Evolutionary conservation across 2,797 vertebrate genomes (phyloP).

Genomic region (Naso thynnoides): DNA sequence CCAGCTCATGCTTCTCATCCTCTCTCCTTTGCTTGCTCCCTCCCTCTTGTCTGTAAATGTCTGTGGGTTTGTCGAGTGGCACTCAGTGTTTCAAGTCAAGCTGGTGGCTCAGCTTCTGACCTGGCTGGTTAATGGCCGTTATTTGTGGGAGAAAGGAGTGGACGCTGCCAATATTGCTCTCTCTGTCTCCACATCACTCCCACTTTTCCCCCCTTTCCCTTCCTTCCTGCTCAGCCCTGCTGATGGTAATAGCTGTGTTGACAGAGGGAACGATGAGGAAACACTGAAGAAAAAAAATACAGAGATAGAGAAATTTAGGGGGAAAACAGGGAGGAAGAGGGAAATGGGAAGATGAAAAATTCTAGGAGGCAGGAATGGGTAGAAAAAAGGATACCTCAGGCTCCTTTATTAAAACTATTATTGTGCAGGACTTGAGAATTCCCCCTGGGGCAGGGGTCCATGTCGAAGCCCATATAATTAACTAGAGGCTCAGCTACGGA

Average conservation of each 20-base stretch:
- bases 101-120: conserved; percentile 94
- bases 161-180: conserved; percentile 71
- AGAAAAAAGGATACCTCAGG: conserved; percentile 76
- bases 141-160: conserved; percentile 90
- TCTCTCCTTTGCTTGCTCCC: conserved; percentile 13
- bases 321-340: conserved; percentile 44
- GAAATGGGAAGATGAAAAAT: conserved; percentile 53
- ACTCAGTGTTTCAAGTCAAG: conserved; percentile 95
- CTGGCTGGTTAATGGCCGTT: conserved; percentile 96
- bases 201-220: conserved; percentile 42
- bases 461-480: conserved; percentile 99
- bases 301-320: conserved; percentile 41
- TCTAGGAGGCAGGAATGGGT: conserved; percentile 39
- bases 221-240: conserved; percentile 56
- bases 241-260: conserved; percentile 70
- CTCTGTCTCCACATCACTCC: conserved; percentile 40
- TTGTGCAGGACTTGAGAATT: conserved; percentile 98
- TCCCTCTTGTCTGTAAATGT: conserved; percentile 85
- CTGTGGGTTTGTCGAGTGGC: conserved; percentile 96
- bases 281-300: conserved; percentile 51
- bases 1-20: conserved; percentile 22
- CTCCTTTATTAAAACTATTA: conserved; percentile 99
- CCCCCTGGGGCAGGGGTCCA: conserved; percentile 91
- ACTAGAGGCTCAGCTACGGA: conserved; percentile 99
- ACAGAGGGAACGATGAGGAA: conserved; percentile 47